A percentile compares a stretch with the other conserved stretches of the same genome.
These are phyloP conservation scores for Serranus cabrilla DNA, from an alignment of 2,797 vertebrate genomes.

Conservation along the genomic window DNA sequence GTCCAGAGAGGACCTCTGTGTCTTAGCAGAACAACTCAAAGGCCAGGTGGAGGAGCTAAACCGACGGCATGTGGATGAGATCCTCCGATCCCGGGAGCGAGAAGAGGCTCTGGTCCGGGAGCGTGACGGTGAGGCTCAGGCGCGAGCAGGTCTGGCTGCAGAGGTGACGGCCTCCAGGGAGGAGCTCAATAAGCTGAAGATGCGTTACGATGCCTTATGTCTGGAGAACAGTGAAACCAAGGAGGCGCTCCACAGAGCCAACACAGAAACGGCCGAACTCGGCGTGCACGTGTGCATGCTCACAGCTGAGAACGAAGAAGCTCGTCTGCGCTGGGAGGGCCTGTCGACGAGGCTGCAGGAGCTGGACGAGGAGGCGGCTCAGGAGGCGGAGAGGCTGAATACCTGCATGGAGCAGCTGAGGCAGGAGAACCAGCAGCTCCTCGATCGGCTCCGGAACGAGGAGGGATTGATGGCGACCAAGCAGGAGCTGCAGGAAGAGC, in stretches of 20 bases:
- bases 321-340: slow-evolving; percentile 82
- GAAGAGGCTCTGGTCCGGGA: slow-evolving; percentile 84
- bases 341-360: slow-evolving; percentile 79
- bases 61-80: slow-evolving; percentile 88
- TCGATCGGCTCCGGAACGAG: slow-evolving; percentile 78
- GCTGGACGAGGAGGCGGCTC: slow-evolving; percentile 76
- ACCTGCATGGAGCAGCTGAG: slow-evolving; percentile 78
- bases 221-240: slow-evolving; percentile 88
- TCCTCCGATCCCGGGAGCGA: slow-evolving; percentile 85
- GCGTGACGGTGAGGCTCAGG: slow-evolving; percentile 73
- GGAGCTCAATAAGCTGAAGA: slow-evolving; percentile 84
- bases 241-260: slow-evolving; percentile 90
- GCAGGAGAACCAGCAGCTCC: slow-evolving; percentile 86
- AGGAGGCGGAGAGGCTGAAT: slow-evolving; percentile 80
- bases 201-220: slow-evolving; percentile 77
- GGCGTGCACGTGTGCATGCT: slow-evolving; percentile 91
- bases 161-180: slow-evolving; percentile 81
- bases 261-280: slow-evolving; percentile 92
- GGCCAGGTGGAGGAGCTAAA: slow-evolving; percentile 91
- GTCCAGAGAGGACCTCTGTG: slow-evolving; percentile 86
- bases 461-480: slow-evolving; percentile 53
- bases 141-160: slow-evolving; percentile 79
- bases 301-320: slow-evolving; percentile 87
- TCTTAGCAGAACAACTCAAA: slow-evolving; percentile 85
- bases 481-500: slow-evolving; percentile 54